These are phyloP conservation scores for Scaptomyza hsui DNA, from an alignment of 1,140 invertebrate species.

Conservation along the genomic window DNA sequence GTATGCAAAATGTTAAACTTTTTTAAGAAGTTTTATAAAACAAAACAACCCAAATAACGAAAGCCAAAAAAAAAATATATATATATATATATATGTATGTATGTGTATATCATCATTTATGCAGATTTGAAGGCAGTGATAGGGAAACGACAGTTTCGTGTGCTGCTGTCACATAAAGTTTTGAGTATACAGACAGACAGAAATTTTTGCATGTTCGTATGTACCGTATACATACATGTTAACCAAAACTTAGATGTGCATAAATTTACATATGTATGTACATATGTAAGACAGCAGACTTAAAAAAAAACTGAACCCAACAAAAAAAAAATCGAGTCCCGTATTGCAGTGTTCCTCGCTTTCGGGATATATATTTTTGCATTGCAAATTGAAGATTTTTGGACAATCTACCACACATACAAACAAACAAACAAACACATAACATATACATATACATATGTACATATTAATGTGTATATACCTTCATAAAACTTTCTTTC, in stretches of 20 bases:
- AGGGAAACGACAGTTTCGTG: slow-evolving; percentile 58
- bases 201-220: slow-evolving; percentile 14
- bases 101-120: slow-evolving; percentile 79
- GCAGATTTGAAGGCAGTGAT: slow-evolving; percentile 72
- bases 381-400: slow-evolving; percentile 71
- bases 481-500: slow-evolving; percentile 65
- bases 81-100: slow-evolving; percentile 10
- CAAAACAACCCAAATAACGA: slow-evolving; percentile 58
- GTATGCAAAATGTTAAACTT: slow-evolving; percentile 57
- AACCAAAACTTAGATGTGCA: slow-evolving; percentile 50
- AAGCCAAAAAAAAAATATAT: slow-evolving; percentile 34
- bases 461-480: slow-evolving; percentile 10
- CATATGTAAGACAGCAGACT: slow-evolving; percentile 39
- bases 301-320: slow-evolving; percentile 43
- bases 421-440: too few species aligned
- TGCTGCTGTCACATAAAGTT: slow-evolving; percentile 35
- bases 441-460: slow-evolving; percentile 38
- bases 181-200: slow-evolving; percentile 17
- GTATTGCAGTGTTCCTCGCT: slow-evolving; percentile 4
- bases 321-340: slow-evolving; percentile 15
- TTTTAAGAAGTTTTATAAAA: slow-evolving; percentile 46
- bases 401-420: slow-evolving; percentile 29
- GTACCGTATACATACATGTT: slow-evolving; percentile 14
- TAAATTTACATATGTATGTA: slow-evolving; percentile 55
- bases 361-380: slow-evolving; percentile 46